phyloP scores from a whole-genome alignment of 2,888 invertebrate species.

The Nineta flava region DNA sequence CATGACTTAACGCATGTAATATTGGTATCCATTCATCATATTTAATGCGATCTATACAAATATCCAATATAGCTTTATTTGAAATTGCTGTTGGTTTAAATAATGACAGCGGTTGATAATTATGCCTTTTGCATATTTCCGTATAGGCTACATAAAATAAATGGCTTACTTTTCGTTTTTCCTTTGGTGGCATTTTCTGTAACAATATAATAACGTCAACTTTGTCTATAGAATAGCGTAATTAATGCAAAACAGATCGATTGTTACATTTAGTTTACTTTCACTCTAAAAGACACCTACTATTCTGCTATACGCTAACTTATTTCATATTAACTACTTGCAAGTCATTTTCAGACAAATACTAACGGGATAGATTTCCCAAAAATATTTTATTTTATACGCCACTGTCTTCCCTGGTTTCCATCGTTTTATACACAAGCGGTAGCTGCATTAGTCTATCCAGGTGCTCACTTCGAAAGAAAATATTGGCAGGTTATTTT shows the following conservation, averaged over 20 bases:
- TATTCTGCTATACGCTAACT: too few species aligned
- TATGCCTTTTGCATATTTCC: constrained; percentile 25
- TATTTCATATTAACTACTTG: too few species aligned
- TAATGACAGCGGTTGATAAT: constrained; percentile 20
- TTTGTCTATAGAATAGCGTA: background rate
- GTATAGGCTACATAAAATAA: constrained; percentile 28
- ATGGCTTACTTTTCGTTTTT: constrained; percentile 10
- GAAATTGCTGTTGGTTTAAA: constrained; percentile 15
- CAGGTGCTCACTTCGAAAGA: too few species aligned
- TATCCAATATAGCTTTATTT: constrained; percentile 28
- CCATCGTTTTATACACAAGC: too few species aligned
- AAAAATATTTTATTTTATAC: too few species aligned
- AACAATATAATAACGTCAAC: background rate
- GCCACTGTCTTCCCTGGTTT: too few species aligned
- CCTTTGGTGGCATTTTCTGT: background rate
- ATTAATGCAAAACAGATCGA: background rate
- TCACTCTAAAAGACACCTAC: too few species aligned
- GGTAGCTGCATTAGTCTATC: too few species aligned
- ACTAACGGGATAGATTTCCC: too few species aligned
- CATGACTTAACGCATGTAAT: constrained; percentile 51
- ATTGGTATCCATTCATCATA: constrained; percentile 63
- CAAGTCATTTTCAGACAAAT: too few species aligned
- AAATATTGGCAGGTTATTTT: too few species aligned
- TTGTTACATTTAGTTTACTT: too few species aligned
- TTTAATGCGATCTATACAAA: constrained; percentile 58